Evolutionary conservation across 92 coral and sea anemone species (phyloP), one percentile per base, ranked within the genome.

Genomic region (Bergia sp.): DNA sequence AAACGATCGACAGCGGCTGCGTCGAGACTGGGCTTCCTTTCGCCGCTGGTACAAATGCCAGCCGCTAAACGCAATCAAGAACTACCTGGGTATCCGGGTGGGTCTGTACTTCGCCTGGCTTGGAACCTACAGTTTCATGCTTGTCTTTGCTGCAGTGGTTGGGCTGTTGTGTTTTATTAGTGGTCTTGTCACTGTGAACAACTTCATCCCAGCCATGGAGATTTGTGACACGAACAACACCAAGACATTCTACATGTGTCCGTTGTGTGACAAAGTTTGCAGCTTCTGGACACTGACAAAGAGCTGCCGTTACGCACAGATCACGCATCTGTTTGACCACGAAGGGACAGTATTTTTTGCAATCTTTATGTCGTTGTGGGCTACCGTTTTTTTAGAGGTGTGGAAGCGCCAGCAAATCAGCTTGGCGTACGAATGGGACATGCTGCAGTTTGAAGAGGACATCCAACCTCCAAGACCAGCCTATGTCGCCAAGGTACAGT

Each of bases 321-420:
- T 97, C 47, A 93, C 98, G 1, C 97, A 92, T 50, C 73, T 97
- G 79, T 97, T 97, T 90, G 99, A 97, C 86, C 94, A 97, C 92
- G 95, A 92, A 45, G 98, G 98, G 20, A 95, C 99, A 6, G 98
- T 95, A 38, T 97, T 97, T 91, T 97, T 97, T 79, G 98, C 99
- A 8, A 93, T 94, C 67, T 96, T 97, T 53, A 96, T 97, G 98
- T 94, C 99, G 2, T 89, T 97, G 38, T 97, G 99, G 99, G 97
- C 99, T 39, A 93, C 99, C 8, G 89, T 95, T 36, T 97, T 97
- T 64, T 92, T 97, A 20, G 98, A 97, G 72, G 67, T 92, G 73
- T 97, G 99, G 99, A 96, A 96, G 64, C 97, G 99, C 86, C 91
- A 89, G 40, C 92, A 97, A 86, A 93, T 94, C 38, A 91, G 96